These are phyloP conservation scores for Mirounga angustirostris DNA, from an alignment of 2,113 vertebrate species.

Conservation along the genomic window DNA sequence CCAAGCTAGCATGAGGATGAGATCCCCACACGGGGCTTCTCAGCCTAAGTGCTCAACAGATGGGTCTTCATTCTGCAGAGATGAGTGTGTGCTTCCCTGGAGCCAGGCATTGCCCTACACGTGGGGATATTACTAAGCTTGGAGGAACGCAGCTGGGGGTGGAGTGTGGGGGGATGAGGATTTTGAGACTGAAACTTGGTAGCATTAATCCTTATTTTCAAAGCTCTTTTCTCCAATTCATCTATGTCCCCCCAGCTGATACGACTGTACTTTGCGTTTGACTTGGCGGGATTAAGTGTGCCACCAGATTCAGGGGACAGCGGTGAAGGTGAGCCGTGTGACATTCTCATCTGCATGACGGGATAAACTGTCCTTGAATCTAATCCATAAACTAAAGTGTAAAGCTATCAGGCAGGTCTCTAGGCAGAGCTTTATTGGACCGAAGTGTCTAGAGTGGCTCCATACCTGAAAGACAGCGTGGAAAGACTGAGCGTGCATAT, in stretches of 20 bases:
- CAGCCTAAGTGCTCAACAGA: neutral
- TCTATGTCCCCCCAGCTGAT: neutral
- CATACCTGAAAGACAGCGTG: slow-evolving; percentile 46
- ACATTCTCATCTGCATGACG: slow-evolving; percentile 53
- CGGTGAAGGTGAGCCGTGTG: neutral
- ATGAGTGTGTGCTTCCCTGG: accelerated
- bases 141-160: neutral
- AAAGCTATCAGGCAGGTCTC: slow-evolving; percentile 60
- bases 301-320: neutral
- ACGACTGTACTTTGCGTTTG: neutral
- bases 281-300: slow-evolving; percentile 28
- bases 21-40: neutral
- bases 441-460: slow-evolving; percentile 28
- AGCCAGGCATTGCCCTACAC: neutral
- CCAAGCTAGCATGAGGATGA: neutral
- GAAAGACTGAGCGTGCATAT: slow-evolving; percentile 10
- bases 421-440: slow-evolving; percentile 22
- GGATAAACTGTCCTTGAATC: slow-evolving; percentile 75
- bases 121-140: accelerated
- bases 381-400: slow-evolving; percentile 30
- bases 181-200: neutral
- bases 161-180: neutral
- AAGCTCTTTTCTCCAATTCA: neutral
- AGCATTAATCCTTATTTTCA: neutral
- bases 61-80: neutral